Conservation (phyloP, 1,140 invertebrate species). For the Bradysia coprophila region DNA sequence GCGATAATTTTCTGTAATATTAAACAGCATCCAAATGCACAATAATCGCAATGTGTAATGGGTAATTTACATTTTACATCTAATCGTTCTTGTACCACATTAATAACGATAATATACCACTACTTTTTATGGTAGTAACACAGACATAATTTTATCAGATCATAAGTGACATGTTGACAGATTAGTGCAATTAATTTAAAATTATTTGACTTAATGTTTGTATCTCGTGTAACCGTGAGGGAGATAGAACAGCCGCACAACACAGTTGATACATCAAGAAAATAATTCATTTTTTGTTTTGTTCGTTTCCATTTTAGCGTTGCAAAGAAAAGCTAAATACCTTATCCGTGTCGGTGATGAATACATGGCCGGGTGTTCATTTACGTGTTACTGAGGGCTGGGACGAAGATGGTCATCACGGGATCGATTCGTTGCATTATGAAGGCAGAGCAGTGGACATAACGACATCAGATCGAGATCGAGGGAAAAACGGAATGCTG, state of each 20-base stretch:
- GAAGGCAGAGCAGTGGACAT: conserved; percentile 91
- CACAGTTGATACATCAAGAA: too few relatives aligned
- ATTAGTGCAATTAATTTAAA: not conserved
- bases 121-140: too few relatives aligned
- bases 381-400: conserved; percentile 85
- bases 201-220: too few relatives aligned
- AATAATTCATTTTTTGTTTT: too few relatives aligned
- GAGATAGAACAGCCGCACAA: too few relatives aligned
- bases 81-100: too few relatives aligned
- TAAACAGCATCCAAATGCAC: too few relatives aligned
- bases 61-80: too few relatives aligned
- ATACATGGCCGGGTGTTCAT: conserved; percentile 89
- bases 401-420: conserved; percentile 74
- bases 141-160: not conserved
- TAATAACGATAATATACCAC: too few relatives aligned
- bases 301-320: too few relatives aligned
- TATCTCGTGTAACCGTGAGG: too few relatives aligned
- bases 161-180: not conserved
- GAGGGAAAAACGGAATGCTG: conserved; percentile 87
- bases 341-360: conserved; percentile 91
- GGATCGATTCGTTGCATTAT: conserved; percentile 75
- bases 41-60: too few relatives aligned
- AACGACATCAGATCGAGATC: conserved; percentile 81
- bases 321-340: conserved; percentile 91
- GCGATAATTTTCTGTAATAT: not conserved